phyloP scores from a whole-genome alignment of 2,113 vertebrate genomes.

The Caranx melampygus region DNA sequence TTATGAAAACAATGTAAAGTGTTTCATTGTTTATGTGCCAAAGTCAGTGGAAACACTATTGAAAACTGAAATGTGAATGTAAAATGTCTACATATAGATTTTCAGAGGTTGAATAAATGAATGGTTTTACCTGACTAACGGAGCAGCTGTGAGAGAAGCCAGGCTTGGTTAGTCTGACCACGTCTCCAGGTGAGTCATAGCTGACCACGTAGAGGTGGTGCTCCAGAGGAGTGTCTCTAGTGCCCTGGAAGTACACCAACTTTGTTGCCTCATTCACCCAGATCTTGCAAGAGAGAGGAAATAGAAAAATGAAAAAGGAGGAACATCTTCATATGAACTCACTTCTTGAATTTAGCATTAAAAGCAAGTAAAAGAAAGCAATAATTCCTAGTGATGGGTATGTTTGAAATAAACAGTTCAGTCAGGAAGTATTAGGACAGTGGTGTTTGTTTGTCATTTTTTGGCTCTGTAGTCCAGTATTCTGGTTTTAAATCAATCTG shows the following conservation, averaged over 20 bases:
- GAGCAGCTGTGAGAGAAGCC: slow-evolving; percentile 98
- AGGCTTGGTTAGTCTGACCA: slow-evolving; percentile 90
- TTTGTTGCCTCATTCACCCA: slow-evolving; percentile 95
- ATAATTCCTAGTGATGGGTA: too few relatives aligned
- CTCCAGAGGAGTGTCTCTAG: slow-evolving; percentile 94
- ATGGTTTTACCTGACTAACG: slow-evolving; percentile 90
- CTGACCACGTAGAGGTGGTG: slow-evolving; percentile 96
- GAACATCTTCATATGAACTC: not conserved
- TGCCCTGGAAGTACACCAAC: slow-evolving; percentile 96
- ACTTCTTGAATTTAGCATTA: not conserved
- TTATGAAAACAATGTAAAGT: too few relatives aligned
- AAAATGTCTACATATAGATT: not conserved
- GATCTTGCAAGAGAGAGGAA: slow-evolving; percentile 82
- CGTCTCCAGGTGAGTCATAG: slow-evolving; percentile 89
- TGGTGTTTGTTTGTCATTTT: not conserved
- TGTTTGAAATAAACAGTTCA: not conserved
- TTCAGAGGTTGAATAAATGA: not conserved
- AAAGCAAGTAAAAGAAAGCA: not conserved
- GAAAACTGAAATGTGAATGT: too few relatives aligned
- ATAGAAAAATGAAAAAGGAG: not conserved
- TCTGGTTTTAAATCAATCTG: not conserved
- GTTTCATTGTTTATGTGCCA: not conserved
- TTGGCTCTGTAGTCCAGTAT: not conserved
- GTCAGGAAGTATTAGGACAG: not conserved
- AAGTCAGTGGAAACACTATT: too few relatives aligned